Percentiles rank a stretch among this genome's conserved stretches.
These are phyloP conservation scores for Dromaius novaehollandiae DNA, from an alignment of 2,113 vertebrate genomes.

Conservation along the genomic window DNA sequence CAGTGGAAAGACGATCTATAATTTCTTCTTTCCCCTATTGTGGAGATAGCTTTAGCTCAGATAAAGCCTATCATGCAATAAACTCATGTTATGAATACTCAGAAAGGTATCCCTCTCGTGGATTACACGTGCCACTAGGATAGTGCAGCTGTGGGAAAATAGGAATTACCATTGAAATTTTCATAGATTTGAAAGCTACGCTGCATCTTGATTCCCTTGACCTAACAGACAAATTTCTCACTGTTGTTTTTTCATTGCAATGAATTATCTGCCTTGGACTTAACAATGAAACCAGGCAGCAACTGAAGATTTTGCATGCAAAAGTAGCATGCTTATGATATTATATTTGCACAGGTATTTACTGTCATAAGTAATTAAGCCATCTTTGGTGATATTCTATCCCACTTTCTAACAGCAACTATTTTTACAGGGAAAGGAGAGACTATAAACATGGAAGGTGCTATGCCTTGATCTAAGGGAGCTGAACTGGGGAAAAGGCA, in stretches of 20 bases:
- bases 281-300: neutral
- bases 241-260: neutral
- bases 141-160: neutral
- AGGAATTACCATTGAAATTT: neutral
- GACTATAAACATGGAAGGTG: neutral
- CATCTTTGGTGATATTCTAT: neutral
- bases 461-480: neutral
- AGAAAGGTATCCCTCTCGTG: neutral
- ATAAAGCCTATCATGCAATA: neutral
- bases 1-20: conserved; percentile 45
- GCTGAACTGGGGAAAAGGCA: neutral
- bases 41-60: neutral
- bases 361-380: neutral
- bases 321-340: neutral
- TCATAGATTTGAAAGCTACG: neutral
- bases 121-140: neutral
- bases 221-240: neutral
- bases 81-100: neutral
- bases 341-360: neutral
- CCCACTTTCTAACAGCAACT: neutral
- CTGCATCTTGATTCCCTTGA: neutral
- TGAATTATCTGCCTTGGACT: neutral
- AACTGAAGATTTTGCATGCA: neutral
- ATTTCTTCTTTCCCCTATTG: neutral
- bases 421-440: neutral